Base-by-base conservation (phyloP, 2,888 invertebrate genomes). In the Drepanosiphum platanoidis region DNA sequence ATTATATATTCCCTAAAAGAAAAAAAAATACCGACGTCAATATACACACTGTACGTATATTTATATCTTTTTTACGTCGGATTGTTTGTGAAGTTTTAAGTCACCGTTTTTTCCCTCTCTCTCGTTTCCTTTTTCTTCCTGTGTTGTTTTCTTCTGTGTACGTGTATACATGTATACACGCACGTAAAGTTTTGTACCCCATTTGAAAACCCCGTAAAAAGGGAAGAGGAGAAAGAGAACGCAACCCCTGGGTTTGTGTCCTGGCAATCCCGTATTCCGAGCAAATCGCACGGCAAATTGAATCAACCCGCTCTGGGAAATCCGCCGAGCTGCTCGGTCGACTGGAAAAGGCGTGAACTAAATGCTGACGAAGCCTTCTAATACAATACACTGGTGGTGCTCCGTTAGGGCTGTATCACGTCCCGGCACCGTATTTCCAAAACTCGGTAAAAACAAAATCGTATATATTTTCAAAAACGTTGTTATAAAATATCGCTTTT, bases 211-310 rank as follows among this genome's bases (percentile, higher is more conserved):
- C 74, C 58, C 36, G 68, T 27, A 68, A 52, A 75, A 84, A 36
- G 72, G 42, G 64, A 61, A 39, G 75, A 77, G 74, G 75, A 77
- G 74, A 84, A 84, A 68, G 68, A 75, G 74, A 46, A 75, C 64
- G 46, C 80, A 68, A 84, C 83, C 83, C 74, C 68, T 7, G 83
- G 52, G 83, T 84, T 84, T 75, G 83, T 68, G 70, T 34, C 64
- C 46, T n/a, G 66, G 75, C 83, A 84, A 84, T 84, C 83, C 83
- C 83, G 87, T 87, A 87, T 87, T 87, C 87, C 86, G 86, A 87
- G 84, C 87, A 87, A 87, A 87, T 86, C 86, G 86, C 84, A 87
- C 87, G 87, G 86, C 81, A 87, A 87, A 87, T 87, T 87, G 87
- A 87, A 87, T 87, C 87, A 87, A 86, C 78, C 86, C 82, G 86